A percentile compares a stretch with the other conserved stretches of the same genome.
Conservation (phyloP, 2,113 vertebrate species). For the Petroica traversi region DNA sequence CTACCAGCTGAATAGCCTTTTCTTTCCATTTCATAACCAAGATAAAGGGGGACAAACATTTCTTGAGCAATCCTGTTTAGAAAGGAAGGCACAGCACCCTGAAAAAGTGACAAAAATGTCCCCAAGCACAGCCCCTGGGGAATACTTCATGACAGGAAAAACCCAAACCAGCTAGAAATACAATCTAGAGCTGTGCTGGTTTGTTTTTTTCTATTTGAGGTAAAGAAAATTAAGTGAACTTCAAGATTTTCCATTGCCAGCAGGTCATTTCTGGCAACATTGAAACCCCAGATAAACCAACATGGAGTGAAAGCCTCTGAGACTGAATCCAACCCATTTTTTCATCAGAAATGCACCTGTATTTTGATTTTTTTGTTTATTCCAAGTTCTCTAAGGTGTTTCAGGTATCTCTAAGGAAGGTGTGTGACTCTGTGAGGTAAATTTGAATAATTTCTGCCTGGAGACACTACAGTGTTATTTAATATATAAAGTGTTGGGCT, state of each 20-base stretch:
- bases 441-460: not conserved
- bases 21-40: not conserved
- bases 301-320: not conserved
- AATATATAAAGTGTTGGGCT: fast-evolving
- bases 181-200: not conserved
- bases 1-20: too few species aligned
- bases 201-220: too few species aligned
- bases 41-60: not conserved
- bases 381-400: not conserved
- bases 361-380: not conserved
- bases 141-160: not conserved
- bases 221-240: not conserved
- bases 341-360: not conserved
- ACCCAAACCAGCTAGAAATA: not conserved
- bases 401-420: not conserved
- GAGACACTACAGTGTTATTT: not conserved
- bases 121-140: not conserved
- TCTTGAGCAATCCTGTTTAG: not conserved
- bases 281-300: not conserved
- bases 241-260: not conserved
- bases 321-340: not conserved
- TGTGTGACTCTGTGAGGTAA: not conserved
- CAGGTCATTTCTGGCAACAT: not conserved
- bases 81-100: not conserved
- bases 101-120: not conserved